Evolutionary conservation across 64 coral and sea anemone species (phyloP).

Genomic region (Montipora capricornis): DNA sequence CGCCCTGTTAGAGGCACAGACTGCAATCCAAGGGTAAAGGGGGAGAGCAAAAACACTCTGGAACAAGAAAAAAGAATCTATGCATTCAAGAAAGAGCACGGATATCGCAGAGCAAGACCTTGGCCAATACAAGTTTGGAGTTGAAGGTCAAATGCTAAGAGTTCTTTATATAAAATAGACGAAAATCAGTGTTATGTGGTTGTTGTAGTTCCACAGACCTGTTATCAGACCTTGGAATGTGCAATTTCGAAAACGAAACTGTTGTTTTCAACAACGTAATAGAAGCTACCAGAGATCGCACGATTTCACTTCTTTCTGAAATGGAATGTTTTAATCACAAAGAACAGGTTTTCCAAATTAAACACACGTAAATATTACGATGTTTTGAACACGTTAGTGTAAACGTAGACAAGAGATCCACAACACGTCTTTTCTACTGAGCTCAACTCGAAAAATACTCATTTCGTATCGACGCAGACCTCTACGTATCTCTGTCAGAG

Average conservation of each 20-base stretch:
- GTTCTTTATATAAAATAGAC: neutral
- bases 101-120: conserved; percentile 47
- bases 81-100: neutral
- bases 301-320: too few species aligned
- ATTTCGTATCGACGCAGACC: neutral
- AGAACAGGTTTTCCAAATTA: too few species aligned
- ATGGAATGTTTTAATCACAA: too few species aligned
- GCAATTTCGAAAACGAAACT: neutral
- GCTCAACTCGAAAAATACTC: too few species aligned
- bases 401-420: too few species aligned
- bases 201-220: too few species aligned
- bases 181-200: neutral
- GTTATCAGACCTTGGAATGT: too few species aligned
- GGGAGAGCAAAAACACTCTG: neutral
- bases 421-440: too few species aligned
- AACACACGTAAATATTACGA: too few species aligned
- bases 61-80: conserved; percentile 7
- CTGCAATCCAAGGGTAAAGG: neutral
- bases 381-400: too few species aligned
- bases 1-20: neutral
- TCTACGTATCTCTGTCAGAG: neutral
- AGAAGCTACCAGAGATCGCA: neutral
- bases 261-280: neutral
- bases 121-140: conserved; percentile 78
- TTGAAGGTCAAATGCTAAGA: neutral